Conservation (phyloP, 2,797 vertebrate genomes). For the Benthosema pterotum region DNA sequence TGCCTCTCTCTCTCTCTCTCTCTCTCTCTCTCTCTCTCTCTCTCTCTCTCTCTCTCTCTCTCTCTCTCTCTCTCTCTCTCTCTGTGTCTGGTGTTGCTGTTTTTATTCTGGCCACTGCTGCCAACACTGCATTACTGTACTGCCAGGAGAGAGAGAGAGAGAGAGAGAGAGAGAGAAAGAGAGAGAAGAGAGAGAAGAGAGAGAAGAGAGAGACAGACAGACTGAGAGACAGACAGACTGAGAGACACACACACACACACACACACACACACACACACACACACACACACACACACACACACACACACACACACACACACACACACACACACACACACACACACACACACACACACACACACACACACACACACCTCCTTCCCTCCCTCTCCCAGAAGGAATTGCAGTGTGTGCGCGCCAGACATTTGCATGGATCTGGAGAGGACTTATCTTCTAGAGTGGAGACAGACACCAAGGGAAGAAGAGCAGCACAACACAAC, state of each 20-base stretch:
- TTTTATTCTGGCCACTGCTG: constrained; percentile 89
- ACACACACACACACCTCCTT: constrained; percentile 20
- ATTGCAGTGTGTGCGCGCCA: constrained; percentile 81
- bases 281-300: background rate
- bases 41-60: constrained; percentile 7
- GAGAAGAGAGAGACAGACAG: constrained; percentile 7
- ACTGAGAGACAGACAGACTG: background rate
- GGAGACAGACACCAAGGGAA: constrained; percentile 45
- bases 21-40: constrained; percentile 57
- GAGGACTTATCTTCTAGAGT: constrained; percentile 66
- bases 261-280: background rate
- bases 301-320: background rate
- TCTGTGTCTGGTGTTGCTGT: constrained; percentile 80
- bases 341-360: constrained; percentile 32
- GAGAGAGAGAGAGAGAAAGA: constrained; percentile 46
- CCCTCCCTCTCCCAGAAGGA: constrained; percentile 73
- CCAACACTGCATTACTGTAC: constrained; percentile 82
- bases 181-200: constrained; percentile 48
- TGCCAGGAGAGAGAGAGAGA: constrained; percentile 78
- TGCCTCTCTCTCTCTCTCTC: no score
- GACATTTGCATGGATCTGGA: constrained; percentile 77
- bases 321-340: constrained; percentile 35
- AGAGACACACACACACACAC: background rate
- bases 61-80: no score
- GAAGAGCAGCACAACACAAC: constrained; percentile 48